Evolutionary conservation across 2,113 vertebrate genomes (phyloP).

Genomic region (Thermophis baileyi): DNA sequence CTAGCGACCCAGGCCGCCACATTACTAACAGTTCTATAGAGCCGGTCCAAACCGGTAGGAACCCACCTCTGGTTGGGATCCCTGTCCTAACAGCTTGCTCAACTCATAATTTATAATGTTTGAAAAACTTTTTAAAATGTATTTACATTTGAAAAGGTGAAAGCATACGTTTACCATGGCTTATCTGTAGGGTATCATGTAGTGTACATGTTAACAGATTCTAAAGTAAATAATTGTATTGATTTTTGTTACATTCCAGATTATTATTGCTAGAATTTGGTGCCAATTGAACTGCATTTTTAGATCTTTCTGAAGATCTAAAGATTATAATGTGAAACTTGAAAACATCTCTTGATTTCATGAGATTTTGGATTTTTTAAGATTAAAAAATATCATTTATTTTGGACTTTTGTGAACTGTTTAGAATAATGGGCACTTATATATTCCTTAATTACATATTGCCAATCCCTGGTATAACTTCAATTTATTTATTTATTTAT

Average conservation of each 20-base stretch:
- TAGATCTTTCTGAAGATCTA: not conserved
- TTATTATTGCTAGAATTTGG: not conserved
- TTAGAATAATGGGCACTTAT: not conserved
- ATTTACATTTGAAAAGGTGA: not conserved
- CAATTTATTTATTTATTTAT: too few relatives aligned
- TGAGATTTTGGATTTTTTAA: not conserved
- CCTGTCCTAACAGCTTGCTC: too few relatives aligned
- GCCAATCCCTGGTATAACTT: not conserved
- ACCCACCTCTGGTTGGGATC: too few relatives aligned
- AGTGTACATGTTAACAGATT: not conserved
- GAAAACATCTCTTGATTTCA: not conserved
- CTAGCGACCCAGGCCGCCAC: too few relatives aligned
- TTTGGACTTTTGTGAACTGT: not conserved
- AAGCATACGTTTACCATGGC: not conserved
- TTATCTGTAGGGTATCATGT: not conserved
- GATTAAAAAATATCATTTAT: not conserved
- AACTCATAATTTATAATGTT: too few relatives aligned
- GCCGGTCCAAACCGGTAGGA: too few relatives aligned
- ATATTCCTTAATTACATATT: not conserved
- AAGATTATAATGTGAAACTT: not conserved
- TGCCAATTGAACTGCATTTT: not conserved
- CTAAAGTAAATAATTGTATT: not conserved
- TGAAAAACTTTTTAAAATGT: not conserved
- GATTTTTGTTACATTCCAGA: not conserved
- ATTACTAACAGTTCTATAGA: too few relatives aligned